Evolutionary conservation across 2,888 invertebrate genomes (phyloP), one percentile per base, ranked within the genome.

Genomic region (Nomada flava): DNA sequence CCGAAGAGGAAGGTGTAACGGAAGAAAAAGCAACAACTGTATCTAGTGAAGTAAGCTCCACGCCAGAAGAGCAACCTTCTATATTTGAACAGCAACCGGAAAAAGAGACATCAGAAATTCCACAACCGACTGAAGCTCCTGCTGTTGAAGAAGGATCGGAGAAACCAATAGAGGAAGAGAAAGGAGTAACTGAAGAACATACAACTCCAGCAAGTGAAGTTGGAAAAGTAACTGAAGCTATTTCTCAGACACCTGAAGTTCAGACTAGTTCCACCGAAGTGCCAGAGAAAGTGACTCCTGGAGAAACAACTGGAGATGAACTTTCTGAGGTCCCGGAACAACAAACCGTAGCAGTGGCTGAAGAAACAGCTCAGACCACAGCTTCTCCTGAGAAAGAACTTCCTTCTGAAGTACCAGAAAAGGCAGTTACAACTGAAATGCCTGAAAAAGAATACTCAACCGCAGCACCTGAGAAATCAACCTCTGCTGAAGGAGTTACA

Each of bases 111-210:
- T 68, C 79, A 15, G 82, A 86, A 67, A 65, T 76, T 0, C 81
- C 83, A 63, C 80, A 85, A 67, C 79, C 85, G 64, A 85, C 84
- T 64, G 86, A 84, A 72, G 82, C 70, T 11, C 52, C 88, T 42
- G 44, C 55, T 5, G 44, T 64, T 9, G 83, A 72, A 75, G 79
- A 79, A 76, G 83, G 68, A 78, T 73, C 78, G 86, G 73, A 87
- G 59, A 87, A 44, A 68, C 89, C 76, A 82, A 89, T 52, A 88
- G 93, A 57, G 79, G 86, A 81, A 82, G 83, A 79, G 55, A 60
- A 71, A 29, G 42, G 4, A 50, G 10, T 11, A 15, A 2, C 53
- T 2, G 79, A 72, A 68, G 76, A n/a, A 52, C 44, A 47, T 47
- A 11, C 62, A 52, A 73, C 73, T 42, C 57, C 77, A 55, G 57